A percentile compares a stretch with the other conserved stretches of the same genome.
Evolutionary conservation across 1,140 invertebrate species (phyloP).

Genomic region (Dendroctonus valens): DNA sequence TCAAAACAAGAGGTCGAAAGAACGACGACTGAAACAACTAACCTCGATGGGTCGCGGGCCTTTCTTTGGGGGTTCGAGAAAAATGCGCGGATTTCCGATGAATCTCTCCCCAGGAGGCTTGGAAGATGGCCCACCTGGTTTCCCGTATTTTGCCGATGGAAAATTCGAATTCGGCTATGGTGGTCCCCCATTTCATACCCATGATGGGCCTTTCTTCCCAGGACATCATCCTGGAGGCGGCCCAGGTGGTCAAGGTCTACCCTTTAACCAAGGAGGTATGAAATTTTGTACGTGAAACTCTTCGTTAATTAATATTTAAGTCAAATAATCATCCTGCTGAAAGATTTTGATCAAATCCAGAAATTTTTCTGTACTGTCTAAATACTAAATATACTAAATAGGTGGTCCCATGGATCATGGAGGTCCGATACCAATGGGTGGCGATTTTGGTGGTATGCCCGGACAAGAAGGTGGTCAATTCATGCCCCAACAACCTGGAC

Average conservation of each 20-base stretch:
- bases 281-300: too few species aligned
- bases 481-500: conserved; percentile 60
- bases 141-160: conserved; percentile 82
- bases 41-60: conserved; percentile 89
- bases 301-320: too few species aligned
- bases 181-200: conserved; percentile 79
- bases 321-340: too few species aligned
- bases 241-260: conserved; percentile 68
- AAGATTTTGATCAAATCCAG: neutral
- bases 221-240: conserved; percentile 74
- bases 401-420: conserved; percentile 68
- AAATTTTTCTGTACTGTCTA: neutral
- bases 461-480: conserved; percentile 60
- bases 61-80: conserved; percentile 85
- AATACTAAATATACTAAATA: too few species aligned
- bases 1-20: conserved; percentile 98
- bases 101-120: conserved; percentile 82
- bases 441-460: conserved; percentile 61
- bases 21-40: conserved; percentile 87
- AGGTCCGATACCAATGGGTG: conserved; percentile 64
- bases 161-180: conserved; percentile 90
- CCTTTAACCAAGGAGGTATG: conserved; percentile 71
- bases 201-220: conserved; percentile 80
- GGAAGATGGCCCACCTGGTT: conserved; percentile 77
- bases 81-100: conserved; percentile 87